A percentile compares a stretch with the other conserved stretches of the same genome.
Evolutionary conservation across 1,140 invertebrate species (phyloP).

Genomic region (Sinonovacula constricta): DNA sequence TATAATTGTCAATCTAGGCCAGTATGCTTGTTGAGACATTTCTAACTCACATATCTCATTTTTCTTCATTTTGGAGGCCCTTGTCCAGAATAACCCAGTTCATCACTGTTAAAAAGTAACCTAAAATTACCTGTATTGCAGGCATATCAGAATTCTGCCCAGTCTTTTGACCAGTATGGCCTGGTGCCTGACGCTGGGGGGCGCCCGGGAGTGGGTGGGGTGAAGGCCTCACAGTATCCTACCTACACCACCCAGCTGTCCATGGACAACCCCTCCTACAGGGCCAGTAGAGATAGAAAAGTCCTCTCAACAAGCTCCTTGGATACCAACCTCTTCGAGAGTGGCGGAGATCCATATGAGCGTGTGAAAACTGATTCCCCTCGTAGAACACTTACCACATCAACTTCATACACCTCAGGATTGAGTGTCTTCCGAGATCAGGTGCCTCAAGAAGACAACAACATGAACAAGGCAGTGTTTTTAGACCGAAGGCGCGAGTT

Average conservation of each 20-base stretch:
- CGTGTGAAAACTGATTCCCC: not conserved
- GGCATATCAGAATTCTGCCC: constrained; percentile 69
- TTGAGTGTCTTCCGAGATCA: constrained; percentile 56
- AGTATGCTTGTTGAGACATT: no score
- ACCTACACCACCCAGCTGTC: constrained; percentile 35
- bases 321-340: constrained; percentile 8
- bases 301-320: constrained; percentile 41
- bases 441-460: constrained; percentile 3
- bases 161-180: constrained; percentile 49
- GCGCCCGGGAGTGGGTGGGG: constrained; percentile 9
- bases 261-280: constrained; percentile 36
- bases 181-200: not conserved
- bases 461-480: constrained; percentile 56
- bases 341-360: not conserved
- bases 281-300: constrained; percentile 32
- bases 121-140: constrained; percentile 52
- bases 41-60: no score
- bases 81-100: no score
- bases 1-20: no score
- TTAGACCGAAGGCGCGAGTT: constrained; percentile 56
- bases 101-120: no score
- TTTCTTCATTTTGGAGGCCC: no score
- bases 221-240: constrained; percentile 1
- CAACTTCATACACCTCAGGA: constrained; percentile 63
- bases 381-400: constrained; percentile 53